Conservation (phyloP, 2,113 vertebrate genomes). For the Dicaeum eximium region DNA sequence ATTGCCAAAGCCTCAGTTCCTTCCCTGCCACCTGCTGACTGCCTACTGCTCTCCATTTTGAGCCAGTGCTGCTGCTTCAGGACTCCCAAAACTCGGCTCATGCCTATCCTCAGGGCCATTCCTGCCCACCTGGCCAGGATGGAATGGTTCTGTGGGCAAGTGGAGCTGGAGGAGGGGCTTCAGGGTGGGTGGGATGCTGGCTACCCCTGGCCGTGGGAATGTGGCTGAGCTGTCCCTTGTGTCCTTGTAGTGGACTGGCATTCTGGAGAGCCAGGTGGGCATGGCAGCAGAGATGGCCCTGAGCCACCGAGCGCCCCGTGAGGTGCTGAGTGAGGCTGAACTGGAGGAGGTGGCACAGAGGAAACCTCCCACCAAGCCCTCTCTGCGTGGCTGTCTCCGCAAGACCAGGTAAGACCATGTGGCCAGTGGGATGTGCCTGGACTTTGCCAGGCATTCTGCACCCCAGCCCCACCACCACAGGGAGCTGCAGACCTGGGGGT, state of each 20-base stretch:
- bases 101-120: neutral
- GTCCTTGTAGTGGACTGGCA: neutral
- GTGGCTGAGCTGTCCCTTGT: neutral
- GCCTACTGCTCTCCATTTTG: neutral
- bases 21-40: neutral
- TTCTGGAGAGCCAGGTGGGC: neutral
- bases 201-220: rapidly evolving
- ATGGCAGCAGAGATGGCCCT: neutral
- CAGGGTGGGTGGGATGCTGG: neutral
- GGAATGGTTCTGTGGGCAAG: rapidly evolving
- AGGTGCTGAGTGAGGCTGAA: slow-evolving; percentile 74
- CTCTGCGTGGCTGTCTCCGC: slow-evolving; percentile 1
- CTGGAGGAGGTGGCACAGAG: slow-evolving; percentile 78
- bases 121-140: rapidly evolving
- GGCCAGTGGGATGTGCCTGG: neutral
- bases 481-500: neutral
- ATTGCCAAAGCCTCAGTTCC: rapidly evolving
- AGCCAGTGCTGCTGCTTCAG: neutral
- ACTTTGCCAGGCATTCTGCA: rapidly evolving
- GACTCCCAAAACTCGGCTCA: neutral
- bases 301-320: slow-evolving; percentile 1
- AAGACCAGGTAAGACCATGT: neutral
- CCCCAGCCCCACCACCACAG: neutral
- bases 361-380: neutral
- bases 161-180: neutral